phyloP scores from a whole-genome alignment of 2,797 vertebrate species.

The Alca torda region DNA sequence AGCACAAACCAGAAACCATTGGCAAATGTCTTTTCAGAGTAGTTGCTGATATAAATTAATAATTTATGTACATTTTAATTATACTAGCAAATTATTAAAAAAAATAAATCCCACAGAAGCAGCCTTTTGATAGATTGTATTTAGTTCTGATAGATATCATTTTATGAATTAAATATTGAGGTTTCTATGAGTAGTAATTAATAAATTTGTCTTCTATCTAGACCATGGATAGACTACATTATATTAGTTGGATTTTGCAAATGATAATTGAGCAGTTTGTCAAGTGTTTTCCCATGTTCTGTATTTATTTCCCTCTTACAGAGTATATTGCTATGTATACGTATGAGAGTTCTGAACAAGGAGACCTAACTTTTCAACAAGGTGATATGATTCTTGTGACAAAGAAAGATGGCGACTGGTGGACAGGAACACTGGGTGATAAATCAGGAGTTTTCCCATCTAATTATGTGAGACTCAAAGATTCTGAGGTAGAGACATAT shows the following conservation, averaged over 20 bases:
- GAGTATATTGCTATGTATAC: slow-evolving; percentile 98
- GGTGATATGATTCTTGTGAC: slow-evolving; percentile 95
- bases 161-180: not conserved
- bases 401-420: slow-evolving; percentile 99
- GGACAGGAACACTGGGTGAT: slow-evolving; percentile 91
- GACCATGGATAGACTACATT: not conserved
- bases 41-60: not conserved
- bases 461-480: slow-evolving; percentile 97
- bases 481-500: slow-evolving; percentile 81
- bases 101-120: not conserved
- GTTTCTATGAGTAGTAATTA: not conserved
- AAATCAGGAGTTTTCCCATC: slow-evolving; percentile 97
- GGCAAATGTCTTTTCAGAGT: not conserved
- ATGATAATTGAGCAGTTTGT: not conserved
- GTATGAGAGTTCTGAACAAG: slow-evolving; percentile 97
- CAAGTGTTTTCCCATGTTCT: not conserved
- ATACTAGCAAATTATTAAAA: not conserved
- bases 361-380: slow-evolving; percentile 97
- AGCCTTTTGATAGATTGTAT: not conserved
- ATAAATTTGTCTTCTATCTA: not conserved
- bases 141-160: not conserved
- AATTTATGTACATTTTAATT: not conserved
- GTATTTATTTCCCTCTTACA: slow-evolving; percentile 72
- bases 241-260: not conserved
- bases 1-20: not conserved